A percentile compares a stretch with the other conserved stretches of the same genome.
phyloP scores from a whole-genome alignment of 1,140 invertebrate species.

The Trichoplusia ni region DNA sequence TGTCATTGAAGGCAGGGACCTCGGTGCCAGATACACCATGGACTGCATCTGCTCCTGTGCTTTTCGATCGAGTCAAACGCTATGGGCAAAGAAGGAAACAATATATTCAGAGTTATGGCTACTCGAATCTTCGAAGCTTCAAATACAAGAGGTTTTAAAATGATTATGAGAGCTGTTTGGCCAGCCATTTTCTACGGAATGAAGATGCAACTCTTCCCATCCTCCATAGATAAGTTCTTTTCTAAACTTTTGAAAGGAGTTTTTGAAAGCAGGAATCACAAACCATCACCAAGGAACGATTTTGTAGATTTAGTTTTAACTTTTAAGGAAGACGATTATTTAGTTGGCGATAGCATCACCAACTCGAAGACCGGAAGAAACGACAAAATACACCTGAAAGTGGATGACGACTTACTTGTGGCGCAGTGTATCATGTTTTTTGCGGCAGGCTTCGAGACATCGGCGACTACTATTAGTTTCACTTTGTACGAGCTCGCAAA shows the following conservation, averaged over 20 bases:
- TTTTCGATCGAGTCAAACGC: constrained; percentile 81
- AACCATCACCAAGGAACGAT: constrained; percentile 37
- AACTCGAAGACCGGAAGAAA: constrained; percentile 21
- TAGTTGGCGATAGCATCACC: constrained; percentile 35
- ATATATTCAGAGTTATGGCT: constrained; percentile 76
- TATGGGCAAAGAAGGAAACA: constrained; percentile 63
- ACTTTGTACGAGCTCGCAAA: constrained; percentile 81
- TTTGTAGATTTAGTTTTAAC: constrained; percentile 43
- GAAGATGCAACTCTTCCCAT: constrained; percentile 18
- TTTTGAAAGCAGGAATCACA: constrained; percentile 24
- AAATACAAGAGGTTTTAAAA: neutral
- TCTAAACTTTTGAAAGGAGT: constrained; percentile 27
- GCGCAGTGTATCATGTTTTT: constrained; percentile 86
- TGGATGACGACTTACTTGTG: constrained; percentile 79
- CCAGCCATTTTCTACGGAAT: constrained; percentile 39
- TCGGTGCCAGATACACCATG: constrained; percentile 76
- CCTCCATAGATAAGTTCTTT: constrained; percentile 29
- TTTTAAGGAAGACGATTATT: constrained; percentile 35
- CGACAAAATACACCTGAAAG: constrained; percentile 23
- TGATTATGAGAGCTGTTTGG: constrained; percentile 29
- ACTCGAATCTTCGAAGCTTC: constrained; percentile 40
- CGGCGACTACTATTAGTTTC: constrained; percentile 73
- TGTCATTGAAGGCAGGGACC: constrained; percentile 59
- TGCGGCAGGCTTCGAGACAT: constrained; percentile 82
- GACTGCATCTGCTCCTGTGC: constrained; percentile 82